Conservation (phyloP, 2,797 vertebrate species). For the Glyptemys insculpta region DNA sequence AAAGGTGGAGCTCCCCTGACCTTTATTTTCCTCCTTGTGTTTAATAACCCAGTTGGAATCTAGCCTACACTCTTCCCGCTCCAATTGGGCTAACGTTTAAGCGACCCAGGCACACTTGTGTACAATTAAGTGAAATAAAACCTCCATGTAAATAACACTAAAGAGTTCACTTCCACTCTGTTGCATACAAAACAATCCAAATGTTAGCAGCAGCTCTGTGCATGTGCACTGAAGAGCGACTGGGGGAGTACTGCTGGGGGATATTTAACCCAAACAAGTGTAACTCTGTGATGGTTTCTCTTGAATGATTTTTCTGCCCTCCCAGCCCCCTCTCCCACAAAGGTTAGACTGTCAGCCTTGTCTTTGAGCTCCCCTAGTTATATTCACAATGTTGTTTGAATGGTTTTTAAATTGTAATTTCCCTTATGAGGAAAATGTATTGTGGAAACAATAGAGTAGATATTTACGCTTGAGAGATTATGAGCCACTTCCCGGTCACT, state of each 20-base stretch:
- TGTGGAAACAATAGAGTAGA: background rate
- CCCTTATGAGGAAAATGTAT: rapidly evolving
- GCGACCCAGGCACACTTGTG: background rate
- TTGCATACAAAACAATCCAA: rapidly evolving
- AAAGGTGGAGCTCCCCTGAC: background rate
- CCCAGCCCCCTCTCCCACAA: rapidly evolving
- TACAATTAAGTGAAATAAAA: rapidly evolving
- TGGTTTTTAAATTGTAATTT: background rate
- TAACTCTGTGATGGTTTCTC: background rate
- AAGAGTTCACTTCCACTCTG: rapidly evolving
- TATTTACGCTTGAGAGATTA: background rate
- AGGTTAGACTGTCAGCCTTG: rapidly evolving
- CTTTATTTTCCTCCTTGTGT: background rate
- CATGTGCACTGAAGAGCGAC: rapidly evolving
- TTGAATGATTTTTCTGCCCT: rapidly evolving
- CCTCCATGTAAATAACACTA: rapidly evolving
- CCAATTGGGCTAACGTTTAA: background rate
- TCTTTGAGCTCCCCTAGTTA: rapidly evolving
- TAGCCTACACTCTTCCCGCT: rapidly evolving
- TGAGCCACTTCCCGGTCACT: background rate
- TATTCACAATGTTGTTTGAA: rapidly evolving
- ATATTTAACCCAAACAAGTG: rapidly evolving
- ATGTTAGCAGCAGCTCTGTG: rapidly evolving
- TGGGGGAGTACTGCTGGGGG: rapidly evolving
- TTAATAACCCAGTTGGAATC: conserved; percentile 43